Base-by-base conservation (phyloP, 1,140 invertebrate genomes). In the Anadara kagoshimensis region DNA sequence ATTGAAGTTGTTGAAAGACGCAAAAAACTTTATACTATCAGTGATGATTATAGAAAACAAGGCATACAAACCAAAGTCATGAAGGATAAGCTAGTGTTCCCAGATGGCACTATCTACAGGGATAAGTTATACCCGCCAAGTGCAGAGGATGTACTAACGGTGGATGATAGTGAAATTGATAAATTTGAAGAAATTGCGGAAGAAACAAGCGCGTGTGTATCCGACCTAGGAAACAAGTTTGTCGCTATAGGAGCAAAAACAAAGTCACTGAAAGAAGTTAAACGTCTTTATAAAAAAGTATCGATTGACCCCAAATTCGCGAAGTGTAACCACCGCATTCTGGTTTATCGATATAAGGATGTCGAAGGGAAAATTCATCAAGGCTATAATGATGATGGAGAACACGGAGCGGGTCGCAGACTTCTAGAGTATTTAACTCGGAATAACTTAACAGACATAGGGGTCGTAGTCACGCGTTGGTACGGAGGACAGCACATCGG, bases 1-100 rank as follows among this genome's bases (percentile, higher is more conserved):
- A 5, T 20, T 10, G 16, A 10, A 16, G 43, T 16, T 61, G 26
- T 36, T 20, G 7, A 64, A n/a, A 22, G 49, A 5, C 43, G 44
- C 11, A 64, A 64, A 44, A 43, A 45, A 18, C 58, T 61, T 1
- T 64, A 49, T 29, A 44, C 47, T 14, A 36, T 64, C 12, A 49
- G n/a, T 22, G 62, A 49, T 24, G 22, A 43, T 14, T 47, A 49
- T 0, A 11, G 62, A 49, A 47, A 64, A 49, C 43, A 36, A 12
- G 0, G 44, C 36, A 24, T 61, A 29, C 29, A 24, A 0, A 45
- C 14, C 20, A 64, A 64, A 64, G n/a, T 51, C 44, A 16, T 45
- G 18, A 64, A 24, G 29, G 29, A 20, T n/a, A 43, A 47, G 8
- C 14, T 47, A 20, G 12, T 49, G 29, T 53, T 65, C 45, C 63